These are phyloP conservation scores for Onychomys leucogaster DNA, from an alignment of 2,797 vertebrate genomes.

Conservation along the genomic window DNA sequence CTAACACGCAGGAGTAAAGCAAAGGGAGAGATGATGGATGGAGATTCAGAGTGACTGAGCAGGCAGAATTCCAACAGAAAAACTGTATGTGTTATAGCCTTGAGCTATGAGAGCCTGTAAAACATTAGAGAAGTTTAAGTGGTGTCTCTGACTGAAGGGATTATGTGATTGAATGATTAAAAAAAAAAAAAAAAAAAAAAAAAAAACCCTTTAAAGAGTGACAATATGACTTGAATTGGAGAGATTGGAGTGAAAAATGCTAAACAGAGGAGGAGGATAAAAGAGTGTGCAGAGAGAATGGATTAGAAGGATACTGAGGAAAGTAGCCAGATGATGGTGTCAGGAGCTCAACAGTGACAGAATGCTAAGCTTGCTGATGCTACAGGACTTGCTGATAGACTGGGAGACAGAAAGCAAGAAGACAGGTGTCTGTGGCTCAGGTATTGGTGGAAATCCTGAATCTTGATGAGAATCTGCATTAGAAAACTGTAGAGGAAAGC, in stretches of 20 bases:
- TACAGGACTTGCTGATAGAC: background rate
- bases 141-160: background rate
- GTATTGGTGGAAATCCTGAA: background rate
- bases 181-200: too few species aligned
- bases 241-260: background rate
- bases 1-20: background rate
- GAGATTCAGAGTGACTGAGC: background rate
- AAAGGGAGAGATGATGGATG: background rate
- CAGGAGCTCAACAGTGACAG: background rate
- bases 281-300: background rate
- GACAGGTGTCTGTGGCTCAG: background rate
- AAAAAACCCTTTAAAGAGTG: conserved; percentile 45
- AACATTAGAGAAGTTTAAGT: conserved; percentile 4
- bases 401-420: background rate
- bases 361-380: background rate
- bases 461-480: conserved; percentile 16
- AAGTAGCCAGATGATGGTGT: background rate
- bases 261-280: background rate
- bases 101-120: background rate
- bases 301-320: background rate
- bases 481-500: conserved; percentile 8
- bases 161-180: background rate
- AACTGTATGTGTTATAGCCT: background rate
- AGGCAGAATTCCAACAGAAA: background rate
- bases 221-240: conserved; percentile 1